Evolutionary conservation across 2,888 invertebrate species (phyloP).

Genomic region (Apoderus coryli): DNA sequence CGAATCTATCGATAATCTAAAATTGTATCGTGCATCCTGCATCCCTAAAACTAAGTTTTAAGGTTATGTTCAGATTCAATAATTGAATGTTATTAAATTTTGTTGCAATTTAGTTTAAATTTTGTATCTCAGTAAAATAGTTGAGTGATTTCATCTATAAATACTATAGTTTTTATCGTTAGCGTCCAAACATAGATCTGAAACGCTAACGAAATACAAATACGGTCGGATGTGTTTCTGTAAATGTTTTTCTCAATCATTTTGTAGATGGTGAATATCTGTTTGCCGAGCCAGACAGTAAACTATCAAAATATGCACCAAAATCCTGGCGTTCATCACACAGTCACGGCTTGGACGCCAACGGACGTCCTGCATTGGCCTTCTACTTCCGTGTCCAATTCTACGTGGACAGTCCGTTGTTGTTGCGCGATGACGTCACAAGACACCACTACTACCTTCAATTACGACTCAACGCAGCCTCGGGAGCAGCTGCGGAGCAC

Average conservation of each 20-base stretch:
- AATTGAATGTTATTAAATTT: too few species aligned
- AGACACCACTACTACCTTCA: conserved; percentile 91
- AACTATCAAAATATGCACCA: conserved; percentile 90
- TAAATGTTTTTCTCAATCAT: too few species aligned
- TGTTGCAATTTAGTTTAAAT: too few species aligned
- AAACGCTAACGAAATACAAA: background rate
- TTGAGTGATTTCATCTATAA: too few species aligned
- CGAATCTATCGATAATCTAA: too few species aligned
- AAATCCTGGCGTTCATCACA: conserved; percentile 93
- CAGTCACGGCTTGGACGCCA: conserved; percentile 80
- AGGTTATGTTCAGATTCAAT: too few species aligned
- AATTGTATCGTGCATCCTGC: too few species aligned
- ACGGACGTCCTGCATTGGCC: conserved; percentile 77
- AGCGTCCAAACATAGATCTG: too few species aligned
- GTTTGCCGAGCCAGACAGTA: conserved; percentile 89
- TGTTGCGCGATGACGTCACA: conserved; percentile 81
- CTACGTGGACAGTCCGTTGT: conserved; percentile 82
- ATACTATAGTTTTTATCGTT: too few species aligned
- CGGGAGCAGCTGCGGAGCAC: conserved; percentile 47
- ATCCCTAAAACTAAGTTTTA: too few species aligned
- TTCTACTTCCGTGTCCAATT: conserved; percentile 79
- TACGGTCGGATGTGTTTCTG: too few species aligned
- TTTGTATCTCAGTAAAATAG: too few species aligned
- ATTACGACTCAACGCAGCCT: conserved; percentile 73
- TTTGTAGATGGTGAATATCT: conserved; percentile 88